Conservation (phyloP, 1,140 invertebrate species). For the Eurytemora carolleeae region DNA sequence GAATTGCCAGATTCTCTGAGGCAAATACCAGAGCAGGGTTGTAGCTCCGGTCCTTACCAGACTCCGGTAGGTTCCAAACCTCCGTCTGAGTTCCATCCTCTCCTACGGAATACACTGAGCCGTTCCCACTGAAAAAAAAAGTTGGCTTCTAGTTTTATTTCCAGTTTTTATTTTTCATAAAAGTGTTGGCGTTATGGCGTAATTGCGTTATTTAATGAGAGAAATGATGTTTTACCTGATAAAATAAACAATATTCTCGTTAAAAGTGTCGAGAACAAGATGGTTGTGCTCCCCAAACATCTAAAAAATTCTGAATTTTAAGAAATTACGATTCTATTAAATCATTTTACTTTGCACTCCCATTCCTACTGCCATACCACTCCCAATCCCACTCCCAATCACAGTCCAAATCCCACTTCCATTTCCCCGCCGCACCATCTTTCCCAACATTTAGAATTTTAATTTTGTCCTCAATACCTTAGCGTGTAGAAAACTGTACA, state of each 20-base stretch:
- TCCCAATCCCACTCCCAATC: no score
- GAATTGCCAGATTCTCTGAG: neutral
- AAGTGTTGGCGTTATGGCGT: no score
- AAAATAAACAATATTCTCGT: neutral
- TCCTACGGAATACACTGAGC: neutral
- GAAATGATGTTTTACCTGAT: neutral
- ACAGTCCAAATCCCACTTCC: no score
- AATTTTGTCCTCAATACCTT: no score
- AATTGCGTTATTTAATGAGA: no score
- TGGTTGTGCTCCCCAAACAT: neutral
- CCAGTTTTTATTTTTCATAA: no score
- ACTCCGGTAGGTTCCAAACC: neutral
- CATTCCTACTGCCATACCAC: no score
- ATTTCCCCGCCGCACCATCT: no score
- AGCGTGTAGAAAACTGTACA: neutral
- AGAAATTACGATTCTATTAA: neutral
- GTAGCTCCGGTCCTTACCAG: neutral
- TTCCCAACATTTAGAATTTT: no score
- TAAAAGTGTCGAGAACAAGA: neutral
- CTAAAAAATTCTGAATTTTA: neutral
- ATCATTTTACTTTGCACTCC: neutral
- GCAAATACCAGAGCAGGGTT: neutral
- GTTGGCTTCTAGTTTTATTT: no score
- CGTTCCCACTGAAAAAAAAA: neutral
- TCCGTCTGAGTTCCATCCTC: neutral